Evolutionary conservation across 1,140 invertebrate genomes (phyloP).

Genomic region (Zaprionus gabonicus): DNA sequence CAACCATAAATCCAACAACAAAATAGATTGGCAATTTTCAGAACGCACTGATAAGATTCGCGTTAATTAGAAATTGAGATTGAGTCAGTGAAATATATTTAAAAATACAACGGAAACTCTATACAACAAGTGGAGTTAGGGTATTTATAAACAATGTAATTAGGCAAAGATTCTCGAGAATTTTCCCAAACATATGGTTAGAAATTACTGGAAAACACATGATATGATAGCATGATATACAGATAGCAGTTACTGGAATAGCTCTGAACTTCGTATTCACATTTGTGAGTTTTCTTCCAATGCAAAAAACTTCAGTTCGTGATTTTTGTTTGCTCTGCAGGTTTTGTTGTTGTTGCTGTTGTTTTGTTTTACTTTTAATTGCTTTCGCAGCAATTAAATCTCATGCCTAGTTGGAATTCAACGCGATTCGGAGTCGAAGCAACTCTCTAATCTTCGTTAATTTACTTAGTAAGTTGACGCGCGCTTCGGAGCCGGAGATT

Average conservation of each 20-base stretch:
- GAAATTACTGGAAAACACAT: not conserved
- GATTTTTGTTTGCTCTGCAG: conserved; percentile 2
- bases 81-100: conserved; percentile 15
- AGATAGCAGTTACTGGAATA: conserved; percentile 3
- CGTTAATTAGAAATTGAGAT: conserved; percentile 25
- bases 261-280: not conserved
- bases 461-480: conserved; percentile 17
- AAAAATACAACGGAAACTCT: not conserved
- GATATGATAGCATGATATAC: not conserved
- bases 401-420: conserved; percentile 8
- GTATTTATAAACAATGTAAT: not conserved
- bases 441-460: conserved; percentile 35
- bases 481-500: conserved; percentile 22
- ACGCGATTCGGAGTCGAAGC: not conserved
- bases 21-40: conserved; percentile 19
- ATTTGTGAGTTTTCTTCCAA: not conserved
- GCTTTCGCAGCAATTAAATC: conserved; percentile 23
- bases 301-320: conserved; percentile 2
- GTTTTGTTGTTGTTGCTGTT: not conserved
- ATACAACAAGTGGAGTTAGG: not conserved
- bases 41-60: conserved; percentile 26
- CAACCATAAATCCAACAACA: conserved; percentile 11
- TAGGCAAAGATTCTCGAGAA: not conserved
- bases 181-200: not conserved
- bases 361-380: conserved; percentile 14